These are phyloP conservation scores for Spheniscus humboldti DNA, from an alignment of 2,797 vertebrate genomes.

Conservation along the genomic window DNA sequence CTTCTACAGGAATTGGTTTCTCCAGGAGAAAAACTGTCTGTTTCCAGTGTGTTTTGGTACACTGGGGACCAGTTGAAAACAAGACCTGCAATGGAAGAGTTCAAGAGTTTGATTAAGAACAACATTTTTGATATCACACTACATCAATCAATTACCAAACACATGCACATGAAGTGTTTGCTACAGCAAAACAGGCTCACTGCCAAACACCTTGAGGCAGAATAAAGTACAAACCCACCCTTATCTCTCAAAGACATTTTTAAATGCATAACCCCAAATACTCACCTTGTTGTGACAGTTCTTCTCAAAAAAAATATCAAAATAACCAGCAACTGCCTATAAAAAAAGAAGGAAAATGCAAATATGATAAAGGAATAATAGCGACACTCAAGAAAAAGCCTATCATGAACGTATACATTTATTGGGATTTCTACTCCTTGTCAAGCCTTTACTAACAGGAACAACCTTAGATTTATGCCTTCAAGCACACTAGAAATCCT, in stretches of 20 bases:
- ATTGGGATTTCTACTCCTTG: background rate
- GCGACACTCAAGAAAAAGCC: background rate
- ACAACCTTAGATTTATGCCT: background rate
- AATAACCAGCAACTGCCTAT: slow-evolving; percentile 93
- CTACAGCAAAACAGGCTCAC: slow-evolving; percentile 72
- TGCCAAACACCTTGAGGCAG: slow-evolving; percentile 68
- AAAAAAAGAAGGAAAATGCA: background rate
- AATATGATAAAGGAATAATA: background rate
- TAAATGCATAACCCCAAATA: slow-evolving; percentile 65
- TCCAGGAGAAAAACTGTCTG: slow-evolving; percentile 91
- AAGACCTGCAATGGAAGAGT: slow-evolving; percentile 80
- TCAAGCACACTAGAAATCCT: background rate
- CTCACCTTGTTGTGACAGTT: slow-evolving; percentile 88
- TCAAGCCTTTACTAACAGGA: background rate
- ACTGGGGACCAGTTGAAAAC: slow-evolving; percentile 90
- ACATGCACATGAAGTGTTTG: slow-evolving; percentile 67
- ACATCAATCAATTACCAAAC: slow-evolving; percentile 71
- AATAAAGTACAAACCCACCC: slow-evolving; percentile 10
- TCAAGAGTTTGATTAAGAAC: slow-evolving; percentile 72
- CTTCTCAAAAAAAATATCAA: slow-evolving; percentile 93
- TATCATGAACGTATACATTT: background rate
- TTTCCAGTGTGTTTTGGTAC: slow-evolving; percentile 92
- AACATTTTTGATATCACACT: slow-evolving; percentile 67
- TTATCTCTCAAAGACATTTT: slow-evolving; percentile 75
- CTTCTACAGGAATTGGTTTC: slow-evolving; percentile 81